These are phyloP conservation scores for Ischnura elegans DNA, from an alignment of 2,888 invertebrate genomes.

Conservation along the genomic window DNA sequence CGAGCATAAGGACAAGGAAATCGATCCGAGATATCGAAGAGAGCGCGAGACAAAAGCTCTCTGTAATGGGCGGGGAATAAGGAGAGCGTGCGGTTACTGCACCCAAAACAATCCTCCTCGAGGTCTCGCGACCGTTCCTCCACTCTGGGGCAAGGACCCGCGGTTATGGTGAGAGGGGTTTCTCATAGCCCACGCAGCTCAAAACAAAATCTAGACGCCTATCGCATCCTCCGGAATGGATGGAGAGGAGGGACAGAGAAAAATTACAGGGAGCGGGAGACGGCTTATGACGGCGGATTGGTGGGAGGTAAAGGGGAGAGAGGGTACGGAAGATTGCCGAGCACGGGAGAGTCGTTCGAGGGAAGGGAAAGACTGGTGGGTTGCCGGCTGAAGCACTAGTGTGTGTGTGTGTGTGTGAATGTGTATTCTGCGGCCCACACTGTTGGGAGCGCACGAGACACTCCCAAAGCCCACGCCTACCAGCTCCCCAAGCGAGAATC, in stretches of 20 bases:
- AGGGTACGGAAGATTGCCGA: not conserved
- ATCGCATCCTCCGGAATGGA: constrained; percentile 12
- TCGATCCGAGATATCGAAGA: not conserved
- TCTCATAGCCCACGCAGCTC: constrained; percentile 46
- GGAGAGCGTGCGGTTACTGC: constrained; percentile 19
- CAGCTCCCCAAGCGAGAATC: constrained; percentile 43
- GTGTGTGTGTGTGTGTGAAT: too few relatives aligned
- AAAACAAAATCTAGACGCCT: constrained; percentile 8
- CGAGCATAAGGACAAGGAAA: not conserved
- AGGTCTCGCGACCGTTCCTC: constrained; percentile 32
- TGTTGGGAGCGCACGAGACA: constrained; percentile 14
- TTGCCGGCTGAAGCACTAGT: not conserved
- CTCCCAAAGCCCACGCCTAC: constrained; percentile 53
- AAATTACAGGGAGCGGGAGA: not conserved
- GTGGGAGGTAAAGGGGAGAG: too few relatives aligned
- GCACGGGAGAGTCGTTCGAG: not conserved
- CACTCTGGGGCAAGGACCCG: not conserved
- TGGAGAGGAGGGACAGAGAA: not conserved
- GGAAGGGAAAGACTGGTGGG: not conserved
- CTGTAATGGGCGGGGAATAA: not conserved
- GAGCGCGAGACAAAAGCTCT: not conserved
- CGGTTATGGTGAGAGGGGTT: constrained; percentile 49
- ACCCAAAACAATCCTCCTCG: constrained; percentile 54
- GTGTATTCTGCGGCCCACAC: not conserved
- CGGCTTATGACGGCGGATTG: constrained; percentile 40